phyloP scores from a whole-genome alignment of 2,888 invertebrate genomes.

The Drosophila flavopinicola region DNA sequence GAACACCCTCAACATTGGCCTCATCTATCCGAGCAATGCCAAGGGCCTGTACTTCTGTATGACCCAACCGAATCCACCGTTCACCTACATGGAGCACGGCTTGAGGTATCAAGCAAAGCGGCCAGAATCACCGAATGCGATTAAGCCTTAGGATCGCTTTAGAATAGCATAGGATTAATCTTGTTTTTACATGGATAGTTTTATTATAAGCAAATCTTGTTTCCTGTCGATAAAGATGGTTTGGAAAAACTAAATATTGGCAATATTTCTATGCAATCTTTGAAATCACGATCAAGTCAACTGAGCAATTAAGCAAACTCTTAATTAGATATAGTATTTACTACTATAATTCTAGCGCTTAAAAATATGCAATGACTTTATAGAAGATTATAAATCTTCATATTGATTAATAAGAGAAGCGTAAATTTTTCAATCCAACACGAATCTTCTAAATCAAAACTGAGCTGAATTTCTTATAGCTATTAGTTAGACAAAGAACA shows the following conservation, averaged over 20 bases:
- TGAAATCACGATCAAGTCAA: no score
- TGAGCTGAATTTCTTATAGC: no score
- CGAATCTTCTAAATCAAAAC: no score
- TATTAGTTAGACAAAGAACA: no score
- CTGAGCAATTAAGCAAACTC: no score
- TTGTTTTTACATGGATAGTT: conserved; percentile 23
- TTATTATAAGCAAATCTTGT: conserved; percentile 8
- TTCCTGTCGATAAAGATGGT: background rate
- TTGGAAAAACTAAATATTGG: background rate
- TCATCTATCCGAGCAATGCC: conserved; percentile 71
- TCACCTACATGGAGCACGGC: conserved; percentile 77
- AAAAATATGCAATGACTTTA: no score
- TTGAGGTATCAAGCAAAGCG: conserved; percentile 58
- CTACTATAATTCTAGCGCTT: no score
- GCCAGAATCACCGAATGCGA: background rate
- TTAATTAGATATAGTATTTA: no score
- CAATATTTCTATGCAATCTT: no score
- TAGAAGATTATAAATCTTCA: no score
- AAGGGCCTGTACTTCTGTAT: conserved; percentile 77
- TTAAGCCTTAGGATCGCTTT: background rate
- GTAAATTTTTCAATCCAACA: no score
- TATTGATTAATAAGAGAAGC: no score
- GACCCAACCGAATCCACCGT: conserved; percentile 79
- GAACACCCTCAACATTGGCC: conserved; percentile 72
- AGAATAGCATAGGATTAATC: background rate